Conservation (phyloP, 2,113 vertebrate genomes). For the Albula goreensis region DNA sequence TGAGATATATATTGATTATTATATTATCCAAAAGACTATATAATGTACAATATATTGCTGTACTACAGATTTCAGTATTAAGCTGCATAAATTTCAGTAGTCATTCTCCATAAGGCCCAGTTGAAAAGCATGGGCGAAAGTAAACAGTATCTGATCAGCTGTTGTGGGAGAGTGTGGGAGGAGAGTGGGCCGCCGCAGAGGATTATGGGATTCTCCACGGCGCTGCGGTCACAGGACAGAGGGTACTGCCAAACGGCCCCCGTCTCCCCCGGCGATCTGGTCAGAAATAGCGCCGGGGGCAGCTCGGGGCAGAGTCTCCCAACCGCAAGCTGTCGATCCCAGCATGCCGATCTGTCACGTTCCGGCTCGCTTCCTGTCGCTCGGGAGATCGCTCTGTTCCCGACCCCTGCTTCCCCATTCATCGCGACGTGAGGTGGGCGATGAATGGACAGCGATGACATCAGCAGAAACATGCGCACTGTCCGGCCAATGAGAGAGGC, state of each 20-base stretch:
- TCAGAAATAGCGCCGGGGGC: not conserved
- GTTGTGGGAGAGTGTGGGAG: not conserved
- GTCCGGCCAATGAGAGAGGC: not conserved
- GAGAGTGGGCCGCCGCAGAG: not conserved
- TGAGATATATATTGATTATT: too few species aligned
- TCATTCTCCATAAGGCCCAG: too few species aligned
- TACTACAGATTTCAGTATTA: too few species aligned
- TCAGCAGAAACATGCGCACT: conserved; percentile 29
- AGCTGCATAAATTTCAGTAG: too few species aligned
- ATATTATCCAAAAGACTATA: too few species aligned
- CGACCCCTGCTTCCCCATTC: conserved; percentile 29
- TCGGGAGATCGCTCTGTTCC: conserved; percentile 56
- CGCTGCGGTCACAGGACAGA: not conserved
- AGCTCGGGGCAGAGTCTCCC: conserved; percentile 19
- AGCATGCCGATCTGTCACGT: conserved; percentile 70
- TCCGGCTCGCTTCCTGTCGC: conserved; percentile 62
- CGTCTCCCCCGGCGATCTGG: not conserved
- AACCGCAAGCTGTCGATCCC: conserved; percentile 56
- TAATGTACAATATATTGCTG: too few species aligned
- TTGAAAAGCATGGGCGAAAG: not conserved
- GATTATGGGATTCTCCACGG: not conserved
- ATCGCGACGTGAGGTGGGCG: not conserved
- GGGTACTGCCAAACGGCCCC: not conserved
- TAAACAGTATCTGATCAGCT: not conserved
- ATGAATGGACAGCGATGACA: conserved; percentile 16